These are phyloP conservation scores for Bugulina stolonifera DNA, from an alignment of 2,888 invertebrate genomes.

Conservation along the genomic window DNA sequence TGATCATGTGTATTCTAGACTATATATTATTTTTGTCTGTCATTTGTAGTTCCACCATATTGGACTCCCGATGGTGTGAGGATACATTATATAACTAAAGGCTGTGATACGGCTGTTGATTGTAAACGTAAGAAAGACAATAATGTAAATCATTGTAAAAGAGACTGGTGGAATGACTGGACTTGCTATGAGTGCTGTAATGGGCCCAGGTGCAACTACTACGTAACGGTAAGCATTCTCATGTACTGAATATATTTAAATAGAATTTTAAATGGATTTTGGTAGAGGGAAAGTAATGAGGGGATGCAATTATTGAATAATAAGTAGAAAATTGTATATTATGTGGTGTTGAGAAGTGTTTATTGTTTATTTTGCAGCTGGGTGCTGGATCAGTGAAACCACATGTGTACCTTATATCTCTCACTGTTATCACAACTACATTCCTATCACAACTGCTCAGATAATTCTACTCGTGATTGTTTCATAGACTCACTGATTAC, in stretches of 20 bases:
- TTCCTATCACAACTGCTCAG: too few relatives aligned
- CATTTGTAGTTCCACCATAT: slow-evolving; percentile 71
- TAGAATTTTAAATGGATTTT: too few relatives aligned
- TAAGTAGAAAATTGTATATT: too few relatives aligned
- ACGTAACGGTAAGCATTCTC: slow-evolving; percentile 87
- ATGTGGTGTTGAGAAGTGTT: too few relatives aligned
- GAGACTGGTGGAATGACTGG: slow-evolving; percentile 82
- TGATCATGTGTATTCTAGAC: too few relatives aligned
- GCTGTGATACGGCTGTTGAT: slow-evolving; percentile 73
- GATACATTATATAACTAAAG: slow-evolving; percentile 85
- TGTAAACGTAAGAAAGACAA: slow-evolving; percentile 63
- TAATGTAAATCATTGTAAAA: slow-evolving; percentile 38
- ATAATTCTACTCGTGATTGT: too few relatives aligned
- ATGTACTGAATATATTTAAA: too few relatives aligned
- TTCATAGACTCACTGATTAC: too few relatives aligned
- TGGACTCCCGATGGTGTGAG: slow-evolving; percentile 88
- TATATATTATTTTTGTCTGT: too few relatives aligned
- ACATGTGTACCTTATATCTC: neutral
- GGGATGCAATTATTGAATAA: too few relatives aligned
- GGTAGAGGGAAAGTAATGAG: too few relatives aligned
- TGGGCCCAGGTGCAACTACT: slow-evolving; percentile 92
- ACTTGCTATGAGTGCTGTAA: slow-evolving; percentile 90
- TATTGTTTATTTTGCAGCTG: neutral
- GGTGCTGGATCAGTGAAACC: neutral
- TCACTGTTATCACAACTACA: too few relatives aligned